Evolutionary conservation across 2,888 invertebrate species (phyloP), one percentile per base, ranked within the genome.

Genomic region (Dryobotodes eremita): DNA sequence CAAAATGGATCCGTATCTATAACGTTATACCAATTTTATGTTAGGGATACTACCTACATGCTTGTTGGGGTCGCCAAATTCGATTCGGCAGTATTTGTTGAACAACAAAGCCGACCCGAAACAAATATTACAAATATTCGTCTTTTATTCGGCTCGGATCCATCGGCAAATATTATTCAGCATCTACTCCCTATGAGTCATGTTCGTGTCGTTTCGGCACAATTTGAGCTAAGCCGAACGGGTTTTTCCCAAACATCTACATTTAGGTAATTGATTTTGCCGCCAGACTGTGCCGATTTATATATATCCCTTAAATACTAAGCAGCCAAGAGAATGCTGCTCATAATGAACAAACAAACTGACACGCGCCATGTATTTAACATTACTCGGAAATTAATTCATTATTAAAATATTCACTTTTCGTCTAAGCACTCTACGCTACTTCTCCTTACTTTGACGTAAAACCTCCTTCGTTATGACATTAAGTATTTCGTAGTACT

Each of bases 401-500:
- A 26, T 36, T 15, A 36, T 31, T 71, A 50, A 15, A 59, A 31
- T 68, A 59, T 53, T 79, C 31, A 6, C 8, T 31, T 68, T 50
- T 79, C 31, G 53, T 17, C 3, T 17, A 13, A 62, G 23, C 55
- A 36, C 59, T 66, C n/a, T n/a, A n/a, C 15, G 31, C 36, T 6
- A 36, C 1, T 23, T 62, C 23, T 46, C 7, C 11, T 42, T 31
- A 53, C 53, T 77, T 31, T 66, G 23, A 0, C 23, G 26, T 42
- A 20, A 59, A 26, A 17, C 17, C 23, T 77, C 4, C 26, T 31
- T 31, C 46, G 15, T 55, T 55, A 36, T 36, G 36, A 77, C 65
- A 65, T 42, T 77, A 23, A 65, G 78, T 78, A 36, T 57, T 77
- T 42, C 17, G 8, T 46, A 68, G 15, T 23, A 53, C 8, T 53